phyloP scores from a whole-genome alignment of 2,797 vertebrate genomes.

The Tinamus major region DNA sequence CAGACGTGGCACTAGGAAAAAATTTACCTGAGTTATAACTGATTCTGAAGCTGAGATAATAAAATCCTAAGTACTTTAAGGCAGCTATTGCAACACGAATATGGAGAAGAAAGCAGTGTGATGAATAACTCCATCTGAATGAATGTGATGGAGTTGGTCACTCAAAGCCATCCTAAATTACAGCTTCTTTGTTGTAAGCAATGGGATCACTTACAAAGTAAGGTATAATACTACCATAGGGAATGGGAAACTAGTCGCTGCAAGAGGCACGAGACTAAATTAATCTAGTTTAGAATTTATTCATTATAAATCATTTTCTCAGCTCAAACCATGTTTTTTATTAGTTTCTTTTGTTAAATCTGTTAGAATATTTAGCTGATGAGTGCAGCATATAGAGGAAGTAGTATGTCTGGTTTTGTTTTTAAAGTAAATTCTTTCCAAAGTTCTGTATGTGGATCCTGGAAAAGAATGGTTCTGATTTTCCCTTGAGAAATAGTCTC shows the following conservation, averaged over 20 bases:
- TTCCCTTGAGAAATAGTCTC: constrained; percentile 61
- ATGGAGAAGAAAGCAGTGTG: neutral
- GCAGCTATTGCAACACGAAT: neutral
- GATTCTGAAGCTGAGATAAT: neutral
- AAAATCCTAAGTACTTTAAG: neutral
- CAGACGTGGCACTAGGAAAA: neutral
- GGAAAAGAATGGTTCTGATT: constrained; percentile 56
- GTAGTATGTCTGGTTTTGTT: neutral
- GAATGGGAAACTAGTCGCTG: neutral
- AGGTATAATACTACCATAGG: neutral
- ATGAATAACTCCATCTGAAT: neutral
- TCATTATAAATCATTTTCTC: constrained; percentile 18
- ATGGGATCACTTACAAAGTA: neutral
- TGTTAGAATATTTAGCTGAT: neutral
- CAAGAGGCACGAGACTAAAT: neutral
- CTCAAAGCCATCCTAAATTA: neutral
- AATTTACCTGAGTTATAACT: constrained; percentile 11
- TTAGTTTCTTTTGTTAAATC: constrained; percentile 8
- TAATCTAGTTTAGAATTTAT: neutral
- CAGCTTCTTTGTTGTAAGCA: neutral
- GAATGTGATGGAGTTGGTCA: neutral
- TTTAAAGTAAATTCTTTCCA: constrained; percentile 36
- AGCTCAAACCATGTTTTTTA: neutral
- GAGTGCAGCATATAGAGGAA: constrained; percentile 37
- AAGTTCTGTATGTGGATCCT: constrained; percentile 14